Percentiles rank a stretch among this genome's conserved stretches.
phyloP scores from a whole-genome alignment of 1,140 invertebrate genomes.

The Polyergus mexicanus region DNA sequence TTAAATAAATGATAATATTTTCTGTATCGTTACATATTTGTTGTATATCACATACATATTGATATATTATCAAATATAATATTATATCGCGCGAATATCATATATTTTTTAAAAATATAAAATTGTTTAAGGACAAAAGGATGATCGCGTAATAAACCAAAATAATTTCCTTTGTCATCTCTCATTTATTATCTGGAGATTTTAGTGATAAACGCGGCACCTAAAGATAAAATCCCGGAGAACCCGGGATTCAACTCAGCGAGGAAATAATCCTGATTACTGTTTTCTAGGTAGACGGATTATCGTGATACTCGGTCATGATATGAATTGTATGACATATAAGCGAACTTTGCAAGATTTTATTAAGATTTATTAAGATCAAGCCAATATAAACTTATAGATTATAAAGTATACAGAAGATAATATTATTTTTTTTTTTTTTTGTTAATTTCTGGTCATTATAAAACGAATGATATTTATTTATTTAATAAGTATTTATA shows the following conservation, averaged over 20 bases:
- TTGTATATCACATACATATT: no score
- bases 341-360: background rate
- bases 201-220: constrained; percentile 39
- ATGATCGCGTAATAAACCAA: background rate
- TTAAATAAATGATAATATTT: background rate
- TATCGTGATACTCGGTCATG: background rate
- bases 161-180: constrained; percentile 16
- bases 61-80: no score
- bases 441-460: background rate
- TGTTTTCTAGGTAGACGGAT: constrained; percentile 18
- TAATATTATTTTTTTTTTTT: background rate
- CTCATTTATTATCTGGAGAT: constrained; percentile 10
- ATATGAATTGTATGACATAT: background rate
- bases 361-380: background rate
- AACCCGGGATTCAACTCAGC: background rate
- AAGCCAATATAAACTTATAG: background rate
- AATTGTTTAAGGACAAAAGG: background rate
- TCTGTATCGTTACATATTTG: background rate
- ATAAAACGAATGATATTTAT: background rate
- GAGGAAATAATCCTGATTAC: constrained; percentile 53
- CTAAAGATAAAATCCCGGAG: constrained; percentile 38
- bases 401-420: background rate
- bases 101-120: background rate
- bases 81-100: background rate
- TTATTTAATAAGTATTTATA: background rate